These are phyloP conservation scores for Ceratitis capitata DNA, from an alignment of 1,140 invertebrate species.

Conservation along the genomic window DNA sequence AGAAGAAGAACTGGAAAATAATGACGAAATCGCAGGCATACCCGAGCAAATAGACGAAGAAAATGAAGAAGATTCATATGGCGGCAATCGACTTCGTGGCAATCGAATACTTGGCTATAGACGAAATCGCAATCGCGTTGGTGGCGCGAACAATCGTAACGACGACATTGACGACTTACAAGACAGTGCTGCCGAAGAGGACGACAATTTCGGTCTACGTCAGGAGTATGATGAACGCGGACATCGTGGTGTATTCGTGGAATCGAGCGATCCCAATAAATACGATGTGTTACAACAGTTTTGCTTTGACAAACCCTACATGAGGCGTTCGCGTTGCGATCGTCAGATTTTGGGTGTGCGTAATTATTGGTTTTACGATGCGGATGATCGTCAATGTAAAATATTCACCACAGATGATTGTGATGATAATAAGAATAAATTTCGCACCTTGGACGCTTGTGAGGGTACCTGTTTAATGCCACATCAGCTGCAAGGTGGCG, in stretches of 20 bases:
- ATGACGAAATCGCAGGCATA: not conserved
- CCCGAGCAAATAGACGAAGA: not conserved
- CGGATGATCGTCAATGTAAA: constrained; percentile 55
- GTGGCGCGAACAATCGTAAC: not conserved
- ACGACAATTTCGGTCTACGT: not conserved
- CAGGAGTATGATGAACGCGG: constrained; percentile 36
- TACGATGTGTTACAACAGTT: constrained; percentile 56
- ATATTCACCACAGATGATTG: constrained; percentile 60
- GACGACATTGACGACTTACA: not conserved
- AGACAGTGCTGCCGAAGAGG: not conserved
- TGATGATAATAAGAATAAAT: constrained; percentile 57
- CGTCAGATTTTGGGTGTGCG: constrained; percentile 48
- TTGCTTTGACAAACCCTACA: constrained; percentile 55
- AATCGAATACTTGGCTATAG: not conserved
- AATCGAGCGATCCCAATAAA: constrained; percentile 32
- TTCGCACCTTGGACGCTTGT: constrained; percentile 53
- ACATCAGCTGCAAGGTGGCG: constrained; percentile 15
- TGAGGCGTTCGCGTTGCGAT: constrained; percentile 47
- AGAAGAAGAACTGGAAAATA: not conserved
- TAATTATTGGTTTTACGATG: constrained; percentile 61
- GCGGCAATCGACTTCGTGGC: not conserved
- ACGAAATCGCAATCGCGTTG: not conserved
- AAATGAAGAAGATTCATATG: not conserved
- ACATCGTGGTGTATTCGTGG: constrained; percentile 35
- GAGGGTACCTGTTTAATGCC: constrained; percentile 53